phyloP scores from a whole-genome alignment of 2,888 invertebrate species.

The Hemistola chrysoprasaria region DNA sequence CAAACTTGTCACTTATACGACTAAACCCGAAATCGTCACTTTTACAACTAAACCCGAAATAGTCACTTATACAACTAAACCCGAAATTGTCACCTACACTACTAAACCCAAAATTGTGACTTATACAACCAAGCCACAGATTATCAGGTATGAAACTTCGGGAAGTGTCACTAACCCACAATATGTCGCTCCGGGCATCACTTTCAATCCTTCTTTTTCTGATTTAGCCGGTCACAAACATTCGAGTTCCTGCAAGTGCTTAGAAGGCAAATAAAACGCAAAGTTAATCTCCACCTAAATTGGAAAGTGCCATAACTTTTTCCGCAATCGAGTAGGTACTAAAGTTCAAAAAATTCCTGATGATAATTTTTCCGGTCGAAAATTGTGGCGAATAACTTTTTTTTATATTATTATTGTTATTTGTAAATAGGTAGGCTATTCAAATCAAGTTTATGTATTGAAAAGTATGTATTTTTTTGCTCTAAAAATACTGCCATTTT shows the following conservation, averaged over 20 bases:
- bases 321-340: no score
- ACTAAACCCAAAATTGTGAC: conserved; percentile 47
- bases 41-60: conserved; percentile 49
- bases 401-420: conserved; percentile 27
- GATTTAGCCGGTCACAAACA: conserved; percentile 61
- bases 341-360: no score
- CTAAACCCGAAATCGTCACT: conserved; percentile 46
- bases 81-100: conserved; percentile 38
- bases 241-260: conserved; percentile 64
- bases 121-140: conserved; percentile 56
- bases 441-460: conserved; percentile 16
- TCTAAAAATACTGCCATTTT: conserved; percentile 27
- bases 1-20: conserved; percentile 48
- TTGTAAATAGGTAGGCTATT: conserved; percentile 56
- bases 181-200: conserved; percentile 59
- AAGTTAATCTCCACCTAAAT: conserved; percentile 30
- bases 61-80: conserved; percentile 53
- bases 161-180: conserved; percentile 67
- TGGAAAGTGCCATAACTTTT: conserved; percentile 58
- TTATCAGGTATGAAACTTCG: conserved; percentile 65
- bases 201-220: conserved; percentile 59
- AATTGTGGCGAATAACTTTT: conserved; percentile 1
- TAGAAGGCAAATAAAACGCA: conserved; percentile 53
- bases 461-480: conserved; percentile 14
- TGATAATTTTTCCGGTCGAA: background rate